Conservation (phyloP, 2,797 vertebrate species). For the Eurystomus glaucurus region DNA sequence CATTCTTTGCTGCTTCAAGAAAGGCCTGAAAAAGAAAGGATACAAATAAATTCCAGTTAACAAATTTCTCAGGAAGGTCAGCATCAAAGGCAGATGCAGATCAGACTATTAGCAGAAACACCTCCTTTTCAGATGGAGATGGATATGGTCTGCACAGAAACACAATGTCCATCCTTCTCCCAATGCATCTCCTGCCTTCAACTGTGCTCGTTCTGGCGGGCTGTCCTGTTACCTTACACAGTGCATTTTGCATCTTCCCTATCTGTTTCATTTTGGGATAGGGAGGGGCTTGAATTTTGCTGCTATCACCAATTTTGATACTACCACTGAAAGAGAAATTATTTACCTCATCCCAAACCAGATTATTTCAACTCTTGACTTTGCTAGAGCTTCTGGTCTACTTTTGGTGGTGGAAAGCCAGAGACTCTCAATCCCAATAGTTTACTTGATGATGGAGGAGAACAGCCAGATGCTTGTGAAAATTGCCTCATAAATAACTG, state of each 20-base stretch:
- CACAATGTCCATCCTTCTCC: neutral
- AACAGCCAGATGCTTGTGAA: neutral
- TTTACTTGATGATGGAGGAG: neutral
- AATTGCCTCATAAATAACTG: neutral
- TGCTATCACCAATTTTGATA: neutral
- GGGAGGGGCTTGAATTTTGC: neutral
- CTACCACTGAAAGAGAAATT: neutral
- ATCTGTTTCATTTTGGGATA: neutral
- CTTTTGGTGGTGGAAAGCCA: neutral
- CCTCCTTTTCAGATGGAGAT: neutral
- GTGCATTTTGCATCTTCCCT: neutral
- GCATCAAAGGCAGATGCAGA: neutral
- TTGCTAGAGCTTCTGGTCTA: neutral
- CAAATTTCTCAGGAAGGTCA: neutral
- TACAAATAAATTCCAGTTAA: constrained; percentile 39
- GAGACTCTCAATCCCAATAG: neutral
- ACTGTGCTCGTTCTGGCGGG: neutral
- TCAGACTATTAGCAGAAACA: neutral
- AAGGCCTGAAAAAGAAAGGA: constrained; percentile 90
- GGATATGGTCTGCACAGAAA: neutral
- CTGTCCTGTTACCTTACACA: neutral
- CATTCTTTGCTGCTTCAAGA: constrained; percentile 95
- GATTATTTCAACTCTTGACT: neutral
- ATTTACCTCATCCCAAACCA: neutral
- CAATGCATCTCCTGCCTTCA: neutral